A percentile compares a stretch with the other conserved stretches of the same genome.
Evolutionary conservation across 2,888 invertebrate genomes (phyloP).

Genomic region (Pterobdella sp.): DNA sequence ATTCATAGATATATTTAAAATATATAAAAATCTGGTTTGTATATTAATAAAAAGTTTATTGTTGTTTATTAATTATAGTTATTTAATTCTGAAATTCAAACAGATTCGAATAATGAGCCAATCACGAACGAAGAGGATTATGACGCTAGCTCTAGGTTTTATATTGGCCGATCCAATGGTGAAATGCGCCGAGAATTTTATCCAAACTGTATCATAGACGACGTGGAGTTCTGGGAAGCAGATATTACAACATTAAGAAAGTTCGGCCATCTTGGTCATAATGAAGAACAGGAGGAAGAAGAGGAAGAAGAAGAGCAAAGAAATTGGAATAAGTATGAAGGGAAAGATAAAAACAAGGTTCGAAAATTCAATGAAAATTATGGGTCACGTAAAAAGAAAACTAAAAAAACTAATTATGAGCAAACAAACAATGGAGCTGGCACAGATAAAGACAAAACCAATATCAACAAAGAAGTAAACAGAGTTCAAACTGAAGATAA

Average conservation of each 20-base stretch:
- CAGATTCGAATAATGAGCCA: slow-evolving; percentile 9
- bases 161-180: slow-evolving; percentile 33
- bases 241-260: slow-evolving; percentile 37
- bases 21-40: no score
- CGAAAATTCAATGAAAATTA: not conserved
- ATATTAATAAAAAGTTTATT: no score
- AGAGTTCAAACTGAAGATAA: not conserved
- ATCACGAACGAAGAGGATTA: slow-evolving; percentile 30
- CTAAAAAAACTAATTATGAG: not conserved
- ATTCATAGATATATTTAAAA: no score
- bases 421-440: not conserved
- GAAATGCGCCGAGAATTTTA: slow-evolving; percentile 41
- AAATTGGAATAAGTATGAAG: not conserved
- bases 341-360: not conserved
- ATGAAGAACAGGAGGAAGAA: slow-evolving; percentile 19
- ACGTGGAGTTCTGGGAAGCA: slow-evolving; percentile 40
- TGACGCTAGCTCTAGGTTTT: slow-evolving; percentile 26
- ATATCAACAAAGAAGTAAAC: not conserved
- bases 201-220: slow-evolving; percentile 43
- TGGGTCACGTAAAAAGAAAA: not conserved
- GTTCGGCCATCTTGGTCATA: slow-evolving; percentile 26
- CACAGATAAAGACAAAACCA: not conserved
- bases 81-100: no score
- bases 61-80: no score
- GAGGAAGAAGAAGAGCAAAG: slow-evolving; percentile 6